phyloP scores from a whole-genome alignment of 2,888 invertebrate species.

The Deroplatys truncata region DNA sequence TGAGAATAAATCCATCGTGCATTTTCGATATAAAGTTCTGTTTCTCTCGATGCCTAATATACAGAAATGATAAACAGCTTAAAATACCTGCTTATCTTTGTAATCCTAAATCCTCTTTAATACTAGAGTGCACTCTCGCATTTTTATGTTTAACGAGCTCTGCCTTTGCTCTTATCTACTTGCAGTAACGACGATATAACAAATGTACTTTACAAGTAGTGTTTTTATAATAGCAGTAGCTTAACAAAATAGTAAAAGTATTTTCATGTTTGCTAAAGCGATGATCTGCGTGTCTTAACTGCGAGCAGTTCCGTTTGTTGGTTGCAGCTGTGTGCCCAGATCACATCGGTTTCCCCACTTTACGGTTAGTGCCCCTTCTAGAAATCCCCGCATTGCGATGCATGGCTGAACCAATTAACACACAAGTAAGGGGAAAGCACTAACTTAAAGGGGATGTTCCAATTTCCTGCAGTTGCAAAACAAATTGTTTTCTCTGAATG shows the following conservation, averaged over 20 bases:
- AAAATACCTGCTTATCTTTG: too few relatives aligned
- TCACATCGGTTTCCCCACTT: neutral
- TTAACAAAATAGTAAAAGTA: neutral
- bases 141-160: too few relatives aligned
- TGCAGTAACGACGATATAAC: neutral
- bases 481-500: too few relatives aligned
- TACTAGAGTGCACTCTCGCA: too few relatives aligned
- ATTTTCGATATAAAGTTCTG: too few relatives aligned
- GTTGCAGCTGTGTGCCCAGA: neutral
- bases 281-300: neutral
- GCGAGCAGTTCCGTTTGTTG: neutral
- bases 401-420: slow-evolving; percentile 11
- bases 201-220: neutral
- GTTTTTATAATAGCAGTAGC: neutral
- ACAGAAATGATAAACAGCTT: too few relatives aligned
- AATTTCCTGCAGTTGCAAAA: neutral
- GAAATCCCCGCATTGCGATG: neutral
- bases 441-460: neutral
- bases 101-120: too few relatives aligned
- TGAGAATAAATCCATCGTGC: too few relatives aligned
- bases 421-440: neutral
- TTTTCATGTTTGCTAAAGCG: neutral
- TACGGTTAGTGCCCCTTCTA: neutral
- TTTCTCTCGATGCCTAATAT: too few relatives aligned
- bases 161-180: neutral